Percentiles rank a stretch among this genome's conserved stretches.
Conservation (phyloP, 2,797 vertebrate species). For the Tokudaia tokunoshimensis region DNA sequence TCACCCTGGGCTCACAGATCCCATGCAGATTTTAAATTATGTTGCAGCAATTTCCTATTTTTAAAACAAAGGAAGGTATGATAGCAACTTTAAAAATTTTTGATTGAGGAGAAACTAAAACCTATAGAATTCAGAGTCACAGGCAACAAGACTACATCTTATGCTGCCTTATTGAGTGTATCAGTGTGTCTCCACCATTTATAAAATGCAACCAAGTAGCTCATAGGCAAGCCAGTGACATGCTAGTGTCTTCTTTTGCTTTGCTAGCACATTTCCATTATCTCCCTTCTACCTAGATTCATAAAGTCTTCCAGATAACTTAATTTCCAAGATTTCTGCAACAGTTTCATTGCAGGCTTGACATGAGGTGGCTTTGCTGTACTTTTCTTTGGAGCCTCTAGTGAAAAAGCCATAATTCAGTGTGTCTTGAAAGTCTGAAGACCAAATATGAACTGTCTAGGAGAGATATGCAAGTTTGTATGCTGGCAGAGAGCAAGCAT, state of each 20-base stretch:
- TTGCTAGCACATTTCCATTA: background rate
- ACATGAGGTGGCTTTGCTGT: constrained; percentile 16
- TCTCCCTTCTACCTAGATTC: background rate
- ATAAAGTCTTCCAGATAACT: constrained; percentile 43
- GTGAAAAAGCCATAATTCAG: constrained; percentile 62
- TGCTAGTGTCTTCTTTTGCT: background rate
- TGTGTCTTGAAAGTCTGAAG: constrained; percentile 54
- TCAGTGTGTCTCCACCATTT: background rate
- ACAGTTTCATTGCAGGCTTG: constrained; percentile 32
- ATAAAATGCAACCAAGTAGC: background rate
- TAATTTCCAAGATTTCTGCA: constrained; percentile 57
- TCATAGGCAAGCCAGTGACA: background rate
- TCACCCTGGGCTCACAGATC: too few species aligned
- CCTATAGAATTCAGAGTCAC: background rate
- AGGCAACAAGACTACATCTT: background rate
- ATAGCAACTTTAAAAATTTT: background rate
- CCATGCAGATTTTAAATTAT: background rate
- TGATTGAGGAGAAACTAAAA: background rate
- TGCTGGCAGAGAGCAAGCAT: constrained; percentile 35
- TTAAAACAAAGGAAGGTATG: constrained; percentile 1
- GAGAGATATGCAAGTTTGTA: constrained; percentile 63
- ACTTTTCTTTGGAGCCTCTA: constrained; percentile 54
- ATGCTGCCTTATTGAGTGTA: background rate
- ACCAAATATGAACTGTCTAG: constrained; percentile 73
- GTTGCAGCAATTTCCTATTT: background rate